phyloP scores from a whole-genome alignment of 2,888 invertebrate genomes.

The Podotricha telesiphe region DNA sequence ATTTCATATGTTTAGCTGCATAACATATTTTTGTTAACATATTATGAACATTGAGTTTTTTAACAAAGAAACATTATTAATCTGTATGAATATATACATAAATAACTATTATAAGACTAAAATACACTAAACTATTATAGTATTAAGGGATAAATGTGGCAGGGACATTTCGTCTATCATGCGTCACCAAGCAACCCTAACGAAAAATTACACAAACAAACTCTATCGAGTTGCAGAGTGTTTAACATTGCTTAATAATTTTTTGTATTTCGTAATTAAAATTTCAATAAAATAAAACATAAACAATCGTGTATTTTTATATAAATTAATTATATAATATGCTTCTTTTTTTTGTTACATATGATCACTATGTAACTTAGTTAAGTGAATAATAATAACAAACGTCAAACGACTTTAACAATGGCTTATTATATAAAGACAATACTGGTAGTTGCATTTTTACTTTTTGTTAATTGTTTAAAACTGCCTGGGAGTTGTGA shows the following conservation, averaged over 20 bases:
- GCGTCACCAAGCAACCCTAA: constrained; percentile 40
- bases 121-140: no score
- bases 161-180: neutral
- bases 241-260: neutral
- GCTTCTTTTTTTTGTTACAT: no score
- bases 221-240: constrained; percentile 22
- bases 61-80: no score
- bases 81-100: no score
- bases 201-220: constrained; percentile 41
- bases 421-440: constrained; percentile 17
- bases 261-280: constrained; percentile 15
- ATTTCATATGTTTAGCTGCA: no score
- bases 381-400: neutral
- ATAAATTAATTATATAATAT: no score
- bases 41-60: no score
- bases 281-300: neutral
- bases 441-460: constrained; percentile 27
- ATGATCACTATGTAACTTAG: no score
- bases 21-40: no score
- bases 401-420: neutral
- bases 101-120: no score
- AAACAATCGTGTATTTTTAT: no score
- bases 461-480: constrained; percentile 47
- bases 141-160: no score
- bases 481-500: constrained; percentile 59